These are phyloP conservation scores for Marronus borbonicus DNA, from an alignment of 2,888 invertebrate genomes.

Conservation along the genomic window DNA sequence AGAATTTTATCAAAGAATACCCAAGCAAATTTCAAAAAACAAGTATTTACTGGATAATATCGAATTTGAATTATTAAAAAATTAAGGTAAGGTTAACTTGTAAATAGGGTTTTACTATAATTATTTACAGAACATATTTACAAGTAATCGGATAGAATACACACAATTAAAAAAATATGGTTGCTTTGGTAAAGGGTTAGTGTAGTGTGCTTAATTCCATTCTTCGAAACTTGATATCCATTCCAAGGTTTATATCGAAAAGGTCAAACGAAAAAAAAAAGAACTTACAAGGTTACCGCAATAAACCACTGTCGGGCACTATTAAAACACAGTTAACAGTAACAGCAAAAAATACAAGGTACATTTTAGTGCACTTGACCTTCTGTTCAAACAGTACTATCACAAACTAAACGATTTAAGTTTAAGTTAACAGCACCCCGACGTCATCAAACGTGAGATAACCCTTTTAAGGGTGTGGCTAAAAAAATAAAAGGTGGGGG, in stretches of 20 bases:
- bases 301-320: slow-evolving; percentile 4
- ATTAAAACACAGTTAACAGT: slow-evolving; percentile 19
- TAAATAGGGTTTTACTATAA: too few relatives aligned
- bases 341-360: background rate
- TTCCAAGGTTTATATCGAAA: slow-evolving; percentile 11
- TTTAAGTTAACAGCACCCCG: slow-evolving; percentile 47
- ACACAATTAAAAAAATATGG: too few relatives aligned
- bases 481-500: slow-evolving; percentile 61
- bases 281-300: slow-evolving; percentile 23
- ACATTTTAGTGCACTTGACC: slow-evolving; percentile 44
- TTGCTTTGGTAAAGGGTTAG: too few relatives aligned
- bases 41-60: too few relatives aligned
- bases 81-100: too few relatives aligned
- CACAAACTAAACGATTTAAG: slow-evolving; percentile 59
- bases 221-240: too few relatives aligned
- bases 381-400: slow-evolving; percentile 53
- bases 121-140: too few relatives aligned
- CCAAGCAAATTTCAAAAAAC: too few relatives aligned
- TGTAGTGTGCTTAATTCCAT: too few relatives aligned
- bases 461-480: slow-evolving; percentile 65
- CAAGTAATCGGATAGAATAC: too few relatives aligned
- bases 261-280: background rate
- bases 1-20: too few relatives aligned
- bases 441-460: slow-evolving; percentile 59
- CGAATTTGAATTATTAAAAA: too few relatives aligned